Percentiles rank a stretch among this genome's conserved stretches.
phyloP scores from a whole-genome alignment of 1,140 invertebrate genomes.

The Drosophila ercepeae region DNA sequence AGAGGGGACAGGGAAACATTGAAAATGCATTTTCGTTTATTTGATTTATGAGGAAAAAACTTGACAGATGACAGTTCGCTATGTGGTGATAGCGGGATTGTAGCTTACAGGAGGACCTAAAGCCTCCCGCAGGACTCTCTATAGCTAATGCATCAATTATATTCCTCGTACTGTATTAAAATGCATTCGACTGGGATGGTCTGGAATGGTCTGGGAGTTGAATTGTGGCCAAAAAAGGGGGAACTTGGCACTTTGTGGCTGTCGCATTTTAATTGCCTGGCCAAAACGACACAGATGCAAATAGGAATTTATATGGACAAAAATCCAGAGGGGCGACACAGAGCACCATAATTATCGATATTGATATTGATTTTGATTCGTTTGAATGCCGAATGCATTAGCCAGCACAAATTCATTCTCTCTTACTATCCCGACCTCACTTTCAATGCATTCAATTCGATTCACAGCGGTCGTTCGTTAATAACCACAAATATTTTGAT shows the following conservation, averaged over 20 bases:
- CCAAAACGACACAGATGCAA: slow-evolving; percentile 30
- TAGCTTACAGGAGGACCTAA: not conserved
- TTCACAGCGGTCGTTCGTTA: slow-evolving; percentile 33
- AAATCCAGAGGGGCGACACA: not conserved
- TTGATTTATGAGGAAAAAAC: slow-evolving; percentile 70
- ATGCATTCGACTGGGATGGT: slow-evolving; percentile 45
- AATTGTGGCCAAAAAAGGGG: slow-evolving; percentile 18
- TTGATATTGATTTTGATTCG: slow-evolving; percentile 45
- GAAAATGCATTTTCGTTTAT: slow-evolving; percentile 77
- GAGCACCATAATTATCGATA: slow-evolving; percentile 35
- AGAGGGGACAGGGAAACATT: slow-evolving; percentile 58
- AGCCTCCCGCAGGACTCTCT: slow-evolving; percentile 27
- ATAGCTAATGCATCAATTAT: slow-evolving; percentile 77
- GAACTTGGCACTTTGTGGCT: slow-evolving; percentile 49
- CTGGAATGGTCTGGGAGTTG: slow-evolving; percentile 14
- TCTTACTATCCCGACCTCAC: not conserved
- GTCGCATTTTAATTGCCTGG: slow-evolving; percentile 68
- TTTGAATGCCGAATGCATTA: slow-evolving; percentile 36
- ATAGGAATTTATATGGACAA: slow-evolving; percentile 2
- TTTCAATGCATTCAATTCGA: slow-evolving; percentile 34
- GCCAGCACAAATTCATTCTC: slow-evolving; percentile 13
- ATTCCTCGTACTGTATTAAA: slow-evolving; percentile 54
- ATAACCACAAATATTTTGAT: slow-evolving; percentile 51
- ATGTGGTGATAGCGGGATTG: slow-evolving; percentile 2
- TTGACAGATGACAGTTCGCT: slow-evolving; percentile 66